Evolutionary conservation across 2,113 vertebrate genomes (phyloP).

Genomic region (Anolis carolinensis): DNA sequence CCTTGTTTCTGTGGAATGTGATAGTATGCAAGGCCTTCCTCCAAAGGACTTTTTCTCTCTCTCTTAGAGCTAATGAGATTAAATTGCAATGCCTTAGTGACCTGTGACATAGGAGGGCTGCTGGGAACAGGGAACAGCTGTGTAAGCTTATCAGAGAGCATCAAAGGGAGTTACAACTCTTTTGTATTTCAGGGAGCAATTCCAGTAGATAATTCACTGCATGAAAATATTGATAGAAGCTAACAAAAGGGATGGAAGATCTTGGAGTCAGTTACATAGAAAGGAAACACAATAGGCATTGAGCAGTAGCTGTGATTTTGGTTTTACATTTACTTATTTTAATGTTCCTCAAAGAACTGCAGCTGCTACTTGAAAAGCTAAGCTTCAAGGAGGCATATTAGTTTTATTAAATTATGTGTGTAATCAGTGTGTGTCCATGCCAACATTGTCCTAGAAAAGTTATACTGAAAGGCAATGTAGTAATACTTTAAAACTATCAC

Average conservation of each 20-base stretch:
- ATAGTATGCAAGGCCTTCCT: constrained; percentile 55
- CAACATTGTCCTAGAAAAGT: not conserved
- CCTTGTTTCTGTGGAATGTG: constrained; percentile 60
- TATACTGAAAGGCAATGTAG: not conserved
- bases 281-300: constrained; percentile 65
- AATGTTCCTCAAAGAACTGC: constrained; percentile 27
- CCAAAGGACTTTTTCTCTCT: constrained; percentile 50
- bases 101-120: constrained; percentile 54
- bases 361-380: not conserved
- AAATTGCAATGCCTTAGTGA: constrained; percentile 57
- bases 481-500: not conserved
- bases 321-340: constrained; percentile 45
- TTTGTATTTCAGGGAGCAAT: constrained; percentile 63
- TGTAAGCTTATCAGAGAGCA: constrained; percentile 62
- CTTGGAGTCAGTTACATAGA: constrained; percentile 48
- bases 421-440: not conserved
- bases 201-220: not conserved
- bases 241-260: constrained; percentile 58
- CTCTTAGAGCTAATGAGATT: constrained; percentile 61
- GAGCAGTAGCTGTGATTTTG: constrained; percentile 36
- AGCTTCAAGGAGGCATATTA: constrained; percentile 37
- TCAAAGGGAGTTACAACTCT: constrained; percentile 52
- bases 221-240: constrained; percentile 58
- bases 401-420: constrained; percentile 32
- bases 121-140: constrained; percentile 61